Evolutionary conservation across 2,113 vertebrate species (phyloP).

Genomic region (Cygnus buccinator): DNA sequence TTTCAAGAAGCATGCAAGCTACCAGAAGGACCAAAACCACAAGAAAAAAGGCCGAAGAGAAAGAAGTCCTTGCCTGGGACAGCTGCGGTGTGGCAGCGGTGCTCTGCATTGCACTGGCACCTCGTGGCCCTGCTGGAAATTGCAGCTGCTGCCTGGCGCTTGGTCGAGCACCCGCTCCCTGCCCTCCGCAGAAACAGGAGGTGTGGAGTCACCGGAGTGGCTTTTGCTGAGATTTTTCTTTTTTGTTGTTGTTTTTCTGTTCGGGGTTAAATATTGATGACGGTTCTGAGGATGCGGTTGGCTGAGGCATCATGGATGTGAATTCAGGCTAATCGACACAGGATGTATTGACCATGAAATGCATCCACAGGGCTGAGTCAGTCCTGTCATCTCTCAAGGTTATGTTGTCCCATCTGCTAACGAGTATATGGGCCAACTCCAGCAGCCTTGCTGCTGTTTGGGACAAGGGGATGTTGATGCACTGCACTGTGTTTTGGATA

Average conservation of each 20-base stretch:
- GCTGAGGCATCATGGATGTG: slow-evolving; percentile 2
- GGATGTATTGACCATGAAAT: slow-evolving; percentile 40
- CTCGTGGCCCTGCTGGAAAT: neutral
- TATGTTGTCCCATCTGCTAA: neutral
- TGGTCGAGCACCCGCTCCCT: no score
- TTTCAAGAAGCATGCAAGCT: rapidly evolving
- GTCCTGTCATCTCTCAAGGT: neutral
- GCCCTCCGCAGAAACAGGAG: rapidly evolving
- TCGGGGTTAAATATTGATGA: neutral
- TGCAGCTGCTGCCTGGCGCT: neutral
- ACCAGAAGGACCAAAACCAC: rapidly evolving
- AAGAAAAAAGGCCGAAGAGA: rapidly evolving
- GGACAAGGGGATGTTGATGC: neutral
- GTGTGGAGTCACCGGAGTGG: neutral
- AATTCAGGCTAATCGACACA: neutral
- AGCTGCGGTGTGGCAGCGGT: neutral
- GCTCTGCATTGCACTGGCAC: slow-evolving; percentile 36
- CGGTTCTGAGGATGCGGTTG: neutral
- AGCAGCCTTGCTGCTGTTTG: neutral
- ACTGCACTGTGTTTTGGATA: neutral
- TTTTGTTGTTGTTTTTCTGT: neutral
- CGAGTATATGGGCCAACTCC: neutral
- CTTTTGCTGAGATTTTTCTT: neutral
- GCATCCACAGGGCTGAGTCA: slow-evolving; percentile 30
- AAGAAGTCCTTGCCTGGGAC: neutral